Percentiles rank a stretch among this genome's conserved stretches.
phyloP scores from a whole-genome alignment of 2,888 invertebrate species.

The Pammene fasciana region DNA sequence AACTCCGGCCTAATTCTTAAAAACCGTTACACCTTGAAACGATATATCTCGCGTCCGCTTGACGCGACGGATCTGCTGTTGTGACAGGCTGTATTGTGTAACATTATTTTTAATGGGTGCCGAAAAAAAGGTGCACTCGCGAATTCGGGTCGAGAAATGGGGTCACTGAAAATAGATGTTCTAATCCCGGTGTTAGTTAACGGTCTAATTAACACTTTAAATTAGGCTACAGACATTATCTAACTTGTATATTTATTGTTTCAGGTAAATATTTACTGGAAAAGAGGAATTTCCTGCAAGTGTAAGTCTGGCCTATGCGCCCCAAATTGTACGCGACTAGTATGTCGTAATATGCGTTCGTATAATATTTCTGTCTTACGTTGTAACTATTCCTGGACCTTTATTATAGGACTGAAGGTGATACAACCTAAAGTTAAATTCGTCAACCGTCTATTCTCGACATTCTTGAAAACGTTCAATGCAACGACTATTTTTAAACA shows the following conservation, averaged over 20 bases:
- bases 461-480: constrained; percentile 68
- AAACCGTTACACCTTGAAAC: constrained; percentile 59
- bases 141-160: constrained; percentile 77
- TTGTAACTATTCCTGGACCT: constrained; percentile 67
- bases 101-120: constrained; percentile 70
- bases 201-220: constrained; percentile 71
- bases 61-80: constrained; percentile 68
- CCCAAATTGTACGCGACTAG: constrained; percentile 27
- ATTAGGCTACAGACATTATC: constrained; percentile 31
- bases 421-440: constrained; percentile 73
- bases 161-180: constrained; percentile 76
- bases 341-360: constrained; percentile 48
- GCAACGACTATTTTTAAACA: constrained; percentile 58
- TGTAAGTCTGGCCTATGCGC: constrained; percentile 28
- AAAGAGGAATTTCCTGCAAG: constrained; percentile 1
- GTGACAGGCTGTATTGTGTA: constrained; percentile 74
- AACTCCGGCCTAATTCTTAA: constrained; percentile 46
- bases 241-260: constrained; percentile 58
- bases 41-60: constrained; percentile 65
- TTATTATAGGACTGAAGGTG: constrained; percentile 78
- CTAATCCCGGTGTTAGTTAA: constrained; percentile 70
- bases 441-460: constrained; percentile 73
- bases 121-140: constrained; percentile 70
- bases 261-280: constrained; percentile 63
- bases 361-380: constrained; percentile 67